A percentile compares a stretch with the other conserved stretches of the same genome.
These are phyloP conservation scores for Chiridota heheva DNA, from an alignment of 35 echinoderm and acorn worm species.

Conservation along the genomic window DNA sequence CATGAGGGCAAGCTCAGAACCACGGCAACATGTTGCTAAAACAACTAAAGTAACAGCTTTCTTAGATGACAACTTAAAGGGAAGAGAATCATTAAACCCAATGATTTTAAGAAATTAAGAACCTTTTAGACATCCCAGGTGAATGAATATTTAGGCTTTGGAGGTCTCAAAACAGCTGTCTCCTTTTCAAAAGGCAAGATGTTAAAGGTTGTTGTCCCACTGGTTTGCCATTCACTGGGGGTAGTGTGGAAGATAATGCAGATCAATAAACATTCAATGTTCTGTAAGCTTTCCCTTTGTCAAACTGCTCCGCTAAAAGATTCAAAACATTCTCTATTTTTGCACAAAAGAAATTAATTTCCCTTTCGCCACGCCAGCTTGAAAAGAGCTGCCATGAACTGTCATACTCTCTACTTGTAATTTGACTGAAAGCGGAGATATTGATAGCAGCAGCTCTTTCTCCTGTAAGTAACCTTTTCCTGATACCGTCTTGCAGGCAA, in stretches of 20 bases:
- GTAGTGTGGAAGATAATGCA: not conserved
- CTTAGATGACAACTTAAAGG: too few relatives aligned
- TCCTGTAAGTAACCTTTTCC: constrained; percentile 9
- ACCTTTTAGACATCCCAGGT: too few relatives aligned
- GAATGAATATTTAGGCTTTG: too few relatives aligned
- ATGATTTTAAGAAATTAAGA: too few relatives aligned
- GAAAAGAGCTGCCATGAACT: constrained; percentile 20
- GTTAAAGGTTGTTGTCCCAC: constrained; percentile 1
- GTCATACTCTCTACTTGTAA: constrained; percentile 13
- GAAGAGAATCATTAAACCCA: too few relatives aligned
- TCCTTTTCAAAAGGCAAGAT: not conserved
- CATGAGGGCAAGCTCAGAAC: too few relatives aligned
- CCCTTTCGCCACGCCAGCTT: constrained; percentile 34
- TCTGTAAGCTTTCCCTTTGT: not conserved
- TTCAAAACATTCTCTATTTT: constrained; percentile 23
- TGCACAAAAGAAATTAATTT: constrained; percentile 25
- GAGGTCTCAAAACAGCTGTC: too few relatives aligned
- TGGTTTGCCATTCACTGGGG: not conserved
- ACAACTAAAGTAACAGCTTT: too few relatives aligned
- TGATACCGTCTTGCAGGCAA: constrained; percentile 17
- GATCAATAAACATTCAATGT: too few relatives aligned
- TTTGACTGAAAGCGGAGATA: constrained; percentile 1
- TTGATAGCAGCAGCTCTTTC: constrained; percentile 12
- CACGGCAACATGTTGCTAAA: too few relatives aligned
- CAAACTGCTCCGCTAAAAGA: constrained; percentile 24